These are phyloP conservation scores for Benitochromis conjunctus DNA, from an alignment of 2,113 vertebrate genomes.

Conservation along the genomic window DNA sequence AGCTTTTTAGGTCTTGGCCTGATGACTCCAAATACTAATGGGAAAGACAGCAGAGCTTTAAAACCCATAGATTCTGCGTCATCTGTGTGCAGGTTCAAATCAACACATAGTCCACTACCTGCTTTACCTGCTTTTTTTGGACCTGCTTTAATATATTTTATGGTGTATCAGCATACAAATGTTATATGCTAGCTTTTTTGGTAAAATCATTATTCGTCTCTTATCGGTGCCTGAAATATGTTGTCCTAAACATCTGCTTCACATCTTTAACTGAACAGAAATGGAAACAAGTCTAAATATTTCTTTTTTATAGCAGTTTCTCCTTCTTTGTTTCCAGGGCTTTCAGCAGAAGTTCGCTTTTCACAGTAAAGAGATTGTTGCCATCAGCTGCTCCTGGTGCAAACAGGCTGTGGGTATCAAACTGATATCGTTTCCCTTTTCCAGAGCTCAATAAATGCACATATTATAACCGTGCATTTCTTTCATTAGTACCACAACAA, in stretches of 20 bases:
- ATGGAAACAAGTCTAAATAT: neutral
- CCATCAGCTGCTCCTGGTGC: constrained; percentile 99
- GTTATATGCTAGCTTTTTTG: too few relatives aligned
- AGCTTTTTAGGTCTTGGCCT: too few relatives aligned
- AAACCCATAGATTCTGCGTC: too few relatives aligned
- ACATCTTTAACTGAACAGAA: rapidly evolving
- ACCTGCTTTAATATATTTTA: too few relatives aligned
- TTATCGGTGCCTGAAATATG: neutral
- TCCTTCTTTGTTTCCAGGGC: constrained; percentile 70
- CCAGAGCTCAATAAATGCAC: neutral
- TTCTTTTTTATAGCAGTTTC: neutral
- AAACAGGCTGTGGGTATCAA: constrained; percentile 88
- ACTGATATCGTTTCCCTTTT: neutral
- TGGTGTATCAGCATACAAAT: too few relatives aligned
- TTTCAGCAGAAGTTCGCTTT: constrained; percentile 98
- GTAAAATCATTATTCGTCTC: too few relatives aligned
- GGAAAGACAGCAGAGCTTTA: too few relatives aligned
- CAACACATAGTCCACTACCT: too few relatives aligned
- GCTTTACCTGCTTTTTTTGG: too few relatives aligned
- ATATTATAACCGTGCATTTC: neutral
- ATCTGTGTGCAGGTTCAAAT: too few relatives aligned
- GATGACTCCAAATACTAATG: too few relatives aligned
- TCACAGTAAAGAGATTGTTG: constrained; percentile 96
- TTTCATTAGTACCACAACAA: constrained; percentile 78
- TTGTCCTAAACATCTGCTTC: neutral